Evolutionary conservation across 2,113 vertebrate genomes (phyloP).

Genomic region (Leuciscus idus): DNA sequence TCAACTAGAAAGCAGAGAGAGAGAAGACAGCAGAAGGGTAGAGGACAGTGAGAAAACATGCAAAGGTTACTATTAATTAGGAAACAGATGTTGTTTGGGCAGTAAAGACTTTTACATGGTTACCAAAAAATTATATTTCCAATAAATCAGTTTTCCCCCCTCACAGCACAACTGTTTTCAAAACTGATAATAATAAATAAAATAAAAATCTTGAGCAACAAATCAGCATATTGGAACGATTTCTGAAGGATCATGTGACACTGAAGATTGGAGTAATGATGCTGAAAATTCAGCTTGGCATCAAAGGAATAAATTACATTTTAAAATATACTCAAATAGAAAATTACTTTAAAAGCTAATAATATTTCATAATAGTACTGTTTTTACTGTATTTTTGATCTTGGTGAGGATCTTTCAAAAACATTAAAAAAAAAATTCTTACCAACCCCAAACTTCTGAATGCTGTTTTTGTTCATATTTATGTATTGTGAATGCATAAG

Average conservation of each 20-base stretch:
- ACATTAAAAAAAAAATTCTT: neutral
- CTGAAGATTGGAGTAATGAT: neutral
- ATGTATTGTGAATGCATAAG: too few species aligned
- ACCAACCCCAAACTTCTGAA: neutral
- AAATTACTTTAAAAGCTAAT: neutral
- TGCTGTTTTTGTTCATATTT: too few species aligned
- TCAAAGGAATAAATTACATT: neutral
- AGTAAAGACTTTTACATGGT: too few species aligned
- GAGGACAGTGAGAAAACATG: conserved; percentile 18
- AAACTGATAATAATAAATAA: neutral
- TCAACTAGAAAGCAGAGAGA: conserved; percentile 73
- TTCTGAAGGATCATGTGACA: neutral
- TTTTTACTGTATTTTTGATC: too few species aligned
- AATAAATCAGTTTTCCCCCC: too few species aligned
- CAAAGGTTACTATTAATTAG: neutral
- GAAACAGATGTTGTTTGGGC: conserved; percentile 10
- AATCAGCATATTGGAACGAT: neutral
- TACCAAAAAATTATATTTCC: too few species aligned
- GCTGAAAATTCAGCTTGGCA: neutral
- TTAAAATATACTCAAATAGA: neutral
- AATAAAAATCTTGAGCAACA: neutral
- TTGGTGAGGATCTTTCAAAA: too few species aligned
- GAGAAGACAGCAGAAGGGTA: conserved; percentile 14
- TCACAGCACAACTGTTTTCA: neutral
- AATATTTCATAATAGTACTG: too few species aligned